Percentiles rank a stretch among this genome's conserved stretches.
Conservation (phyloP, 2,797 vertebrate genomes). For the Harpagifer antarcticus region DNA sequence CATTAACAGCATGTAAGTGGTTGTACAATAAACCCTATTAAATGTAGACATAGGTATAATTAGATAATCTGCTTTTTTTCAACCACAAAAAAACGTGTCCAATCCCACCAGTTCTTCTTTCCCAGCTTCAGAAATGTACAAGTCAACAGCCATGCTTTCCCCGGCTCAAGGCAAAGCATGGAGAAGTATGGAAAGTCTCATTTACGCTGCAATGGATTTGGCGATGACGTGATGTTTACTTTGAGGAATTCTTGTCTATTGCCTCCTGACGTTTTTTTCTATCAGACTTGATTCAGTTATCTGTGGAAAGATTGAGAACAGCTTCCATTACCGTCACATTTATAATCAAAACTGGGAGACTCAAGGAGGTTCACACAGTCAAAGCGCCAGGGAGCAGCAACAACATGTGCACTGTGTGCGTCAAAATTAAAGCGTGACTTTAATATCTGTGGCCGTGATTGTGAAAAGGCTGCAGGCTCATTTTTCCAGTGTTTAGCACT, state of each 20-base stretch:
- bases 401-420: conserved; percentile 52
- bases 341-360: conserved; percentile 32
- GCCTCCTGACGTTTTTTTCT: conserved; percentile 73
- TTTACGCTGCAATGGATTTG: conserved; percentile 61
- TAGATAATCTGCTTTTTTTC: conserved; percentile 52
- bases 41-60: conserved; percentile 64
- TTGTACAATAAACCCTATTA: conserved; percentile 75
- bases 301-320: conserved; percentile 76
- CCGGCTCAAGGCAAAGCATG: conserved; percentile 57
- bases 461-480: conserved; percentile 60
- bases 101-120: conserved; percentile 51
- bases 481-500: conserved; percentile 63
- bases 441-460: conserved; percentile 34
- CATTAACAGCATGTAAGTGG: conserved; percentile 70
- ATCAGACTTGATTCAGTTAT: conserved; percentile 86
- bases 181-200: conserved; percentile 61
- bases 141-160: conserved; percentile 50
- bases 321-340: conserved; percentile 46
- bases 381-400: conserved; percentile 54
- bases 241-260: conserved; percentile 81
- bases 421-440: conserved; percentile 53
- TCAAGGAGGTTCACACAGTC: conserved; percentile 17
- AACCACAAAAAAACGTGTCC: conserved; percentile 19
- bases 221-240: conserved; percentile 71
- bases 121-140: conserved; percentile 45